phyloP scores from a whole-genome alignment of 2,888 invertebrate species.

The Leptothorax acervorum region DNA sequence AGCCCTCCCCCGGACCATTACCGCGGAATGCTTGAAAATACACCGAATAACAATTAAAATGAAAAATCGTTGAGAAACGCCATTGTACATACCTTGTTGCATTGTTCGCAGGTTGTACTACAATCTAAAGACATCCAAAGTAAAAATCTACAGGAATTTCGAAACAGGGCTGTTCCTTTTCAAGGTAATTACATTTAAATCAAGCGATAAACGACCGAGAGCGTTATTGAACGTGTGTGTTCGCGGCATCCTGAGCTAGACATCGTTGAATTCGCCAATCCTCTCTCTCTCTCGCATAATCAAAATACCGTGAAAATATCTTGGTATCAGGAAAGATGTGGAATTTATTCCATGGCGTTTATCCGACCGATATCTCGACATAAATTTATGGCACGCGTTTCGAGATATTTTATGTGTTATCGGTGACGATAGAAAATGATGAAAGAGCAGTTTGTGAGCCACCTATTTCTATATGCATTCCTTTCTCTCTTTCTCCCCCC shows the following conservation, averaged over 20 bases:
- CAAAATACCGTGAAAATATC: constrained; percentile 15
- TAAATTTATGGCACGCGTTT: constrained; percentile 37
- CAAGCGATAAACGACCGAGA: constrained; percentile 68
- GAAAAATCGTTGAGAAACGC: constrained; percentile 53
- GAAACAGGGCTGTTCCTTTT: constrained; percentile 76
- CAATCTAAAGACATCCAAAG: constrained; percentile 77
- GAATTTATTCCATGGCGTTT: constrained; percentile 30
- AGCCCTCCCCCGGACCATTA: constrained; percentile 14
- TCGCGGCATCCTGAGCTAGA: constrained; percentile 9
- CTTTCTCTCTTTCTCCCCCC: background rate
- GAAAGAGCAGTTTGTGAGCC: constrained; percentile 71
- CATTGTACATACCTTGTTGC: constrained; percentile 77
- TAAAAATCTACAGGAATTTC: constrained; percentile 76
- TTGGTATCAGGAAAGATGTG: background rate
- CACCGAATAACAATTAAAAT: constrained; percentile 45
- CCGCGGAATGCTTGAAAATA: constrained; percentile 46
- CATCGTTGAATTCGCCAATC: constrained; percentile 35
- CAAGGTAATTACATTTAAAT: constrained; percentile 74
- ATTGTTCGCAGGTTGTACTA: constrained; percentile 78
- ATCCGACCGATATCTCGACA: constrained; percentile 21
- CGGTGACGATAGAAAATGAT: constrained; percentile 56
- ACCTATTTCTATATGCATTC: constrained; percentile 1
- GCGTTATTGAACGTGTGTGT: constrained; percentile 19
- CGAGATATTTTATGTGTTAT: constrained; percentile 34
- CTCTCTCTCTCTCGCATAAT: constrained; percentile 20